These are phyloP conservation scores for Damaliscus lunatus DNA, from an alignment of 2,113 vertebrate species.

Conservation along the genomic window DNA sequence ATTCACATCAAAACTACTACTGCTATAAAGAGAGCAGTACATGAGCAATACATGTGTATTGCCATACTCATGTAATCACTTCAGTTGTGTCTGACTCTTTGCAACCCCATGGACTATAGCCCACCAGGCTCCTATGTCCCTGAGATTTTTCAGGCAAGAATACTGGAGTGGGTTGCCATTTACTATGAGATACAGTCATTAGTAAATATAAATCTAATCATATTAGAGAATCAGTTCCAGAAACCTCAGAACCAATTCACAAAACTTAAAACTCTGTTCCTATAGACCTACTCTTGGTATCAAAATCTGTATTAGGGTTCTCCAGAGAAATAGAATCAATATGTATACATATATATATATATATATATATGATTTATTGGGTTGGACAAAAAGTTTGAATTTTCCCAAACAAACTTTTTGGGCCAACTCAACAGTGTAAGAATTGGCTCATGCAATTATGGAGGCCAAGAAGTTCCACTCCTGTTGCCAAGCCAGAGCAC, in stretches of 20 bases:
- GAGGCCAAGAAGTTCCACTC: background rate
- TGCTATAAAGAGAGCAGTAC: background rate
- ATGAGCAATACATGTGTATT: background rate
- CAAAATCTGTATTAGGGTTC: background rate
- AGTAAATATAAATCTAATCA: background rate
- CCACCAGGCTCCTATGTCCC: background rate
- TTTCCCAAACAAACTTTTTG: background rate
- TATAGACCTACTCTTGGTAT: background rate
- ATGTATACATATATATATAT: too few species aligned
- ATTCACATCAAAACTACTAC: background rate
- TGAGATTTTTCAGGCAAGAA: background rate
- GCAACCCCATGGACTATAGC: background rate
- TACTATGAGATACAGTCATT: background rate
- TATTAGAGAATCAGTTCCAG: background rate
- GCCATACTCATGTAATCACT: background rate
- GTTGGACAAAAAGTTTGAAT: background rate
- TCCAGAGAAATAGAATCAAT: background rate
- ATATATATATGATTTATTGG: background rate
- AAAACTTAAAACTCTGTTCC: background rate
- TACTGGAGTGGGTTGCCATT: background rate
- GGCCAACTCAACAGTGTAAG: background rate
- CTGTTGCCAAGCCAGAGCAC: background rate
- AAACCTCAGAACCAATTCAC: background rate
- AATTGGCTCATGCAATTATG: background rate
- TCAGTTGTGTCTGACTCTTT: background rate